A percentile compares a stretch with the other conserved stretches of the same genome.
Evolutionary conservation across 1,140 invertebrate species (phyloP).

Genomic region (Drosophila mojavensis): DNA sequence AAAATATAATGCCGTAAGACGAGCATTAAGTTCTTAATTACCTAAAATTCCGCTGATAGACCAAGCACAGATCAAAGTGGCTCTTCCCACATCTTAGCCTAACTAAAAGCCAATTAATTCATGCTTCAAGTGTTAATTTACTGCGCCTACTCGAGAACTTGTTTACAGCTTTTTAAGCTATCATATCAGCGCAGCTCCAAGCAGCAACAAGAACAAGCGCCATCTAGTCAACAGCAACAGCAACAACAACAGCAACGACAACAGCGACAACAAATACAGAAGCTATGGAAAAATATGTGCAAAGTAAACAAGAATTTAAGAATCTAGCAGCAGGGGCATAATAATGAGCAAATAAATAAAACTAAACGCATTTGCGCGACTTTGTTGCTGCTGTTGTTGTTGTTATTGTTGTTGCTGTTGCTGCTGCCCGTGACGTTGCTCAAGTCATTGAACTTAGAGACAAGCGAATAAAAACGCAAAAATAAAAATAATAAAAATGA

Average conservation of each 20-base stretch:
- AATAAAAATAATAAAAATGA: constrained; percentile 35
- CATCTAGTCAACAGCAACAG: constrained; percentile 10
- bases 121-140: constrained; percentile 64
- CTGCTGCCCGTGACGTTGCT: constrained; percentile 69
- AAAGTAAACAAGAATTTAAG: constrained; percentile 73
- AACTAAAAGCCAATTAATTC: constrained; percentile 10
- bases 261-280: constrained; percentile 18
- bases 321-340: constrained; percentile 63
- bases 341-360: constrained; percentile 79
- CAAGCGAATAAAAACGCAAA: constrained; percentile 63
- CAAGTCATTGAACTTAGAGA: constrained; percentile 81
- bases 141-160: constrained; percentile 64
- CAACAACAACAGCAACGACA: constrained; percentile 7
- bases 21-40: too few relatives aligned
- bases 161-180: constrained; percentile 69
- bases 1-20: not conserved
- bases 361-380: constrained; percentile 80
- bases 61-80: too few relatives aligned
- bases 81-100: too few relatives aligned
- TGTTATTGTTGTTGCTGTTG: constrained; percentile 37
- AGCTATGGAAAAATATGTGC: constrained; percentile 66
- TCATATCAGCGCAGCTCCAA: constrained; percentile 62
- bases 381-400: constrained; percentile 52
- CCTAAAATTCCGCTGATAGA: too few relatives aligned
- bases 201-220: constrained; percentile 24